Conservation (phyloP, 2,797 vertebrate genomes). For the Florisuga fusca region DNA sequence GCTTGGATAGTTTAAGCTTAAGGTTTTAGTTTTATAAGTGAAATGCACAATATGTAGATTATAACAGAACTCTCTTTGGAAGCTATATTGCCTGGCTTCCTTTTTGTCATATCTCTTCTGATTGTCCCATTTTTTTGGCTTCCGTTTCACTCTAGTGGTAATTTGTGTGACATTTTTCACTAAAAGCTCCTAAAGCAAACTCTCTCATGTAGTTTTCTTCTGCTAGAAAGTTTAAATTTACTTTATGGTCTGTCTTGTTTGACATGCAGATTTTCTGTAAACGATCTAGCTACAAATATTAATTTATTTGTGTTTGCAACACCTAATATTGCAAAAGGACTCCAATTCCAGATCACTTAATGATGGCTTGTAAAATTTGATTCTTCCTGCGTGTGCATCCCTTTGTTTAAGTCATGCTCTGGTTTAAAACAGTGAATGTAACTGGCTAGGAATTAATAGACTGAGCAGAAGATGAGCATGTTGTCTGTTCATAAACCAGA, state of each 20-base stretch:
- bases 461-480: background rate
- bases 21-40: constrained; percentile 57
- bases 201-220: background rate
- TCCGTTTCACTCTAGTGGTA: background rate
- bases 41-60: constrained; percentile 25
- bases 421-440: background rate
- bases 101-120: constrained; percentile 5
- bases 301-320: background rate
- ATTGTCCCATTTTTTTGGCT: background rate
- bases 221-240: background rate
- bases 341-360: background rate
- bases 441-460: constrained; percentile 28
- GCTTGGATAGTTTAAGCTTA: constrained; percentile 46
- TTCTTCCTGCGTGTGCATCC: background rate
- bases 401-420: background rate
- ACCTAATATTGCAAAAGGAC: background rate
- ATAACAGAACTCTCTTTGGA: constrained; percentile 18
- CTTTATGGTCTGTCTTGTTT: background rate
- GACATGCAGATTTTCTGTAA: background rate
- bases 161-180: background rate
- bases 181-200: background rate
- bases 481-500: constrained; percentile 28
- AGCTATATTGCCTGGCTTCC: constrained; percentile 6
- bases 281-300: background rate
- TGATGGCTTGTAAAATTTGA: background rate